Base-by-base conservation (phyloP, 2,113 vertebrate genomes). In the Equus quagga region DNA sequence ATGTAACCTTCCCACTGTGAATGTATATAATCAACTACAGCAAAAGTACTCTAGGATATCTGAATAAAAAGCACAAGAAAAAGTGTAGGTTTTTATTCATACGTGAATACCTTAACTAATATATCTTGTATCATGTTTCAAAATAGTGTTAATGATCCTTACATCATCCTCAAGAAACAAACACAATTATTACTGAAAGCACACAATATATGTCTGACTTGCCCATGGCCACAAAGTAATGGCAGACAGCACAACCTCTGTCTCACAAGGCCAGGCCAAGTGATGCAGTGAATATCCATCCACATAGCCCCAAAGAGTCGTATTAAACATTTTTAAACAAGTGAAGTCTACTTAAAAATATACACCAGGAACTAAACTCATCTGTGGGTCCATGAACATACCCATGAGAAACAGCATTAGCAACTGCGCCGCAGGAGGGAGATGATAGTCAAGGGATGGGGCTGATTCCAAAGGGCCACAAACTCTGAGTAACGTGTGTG, bases 31-130 rank as follows among this genome's bases (percentile, higher is more conserved):
- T 54, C 69, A 93, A 75, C 46, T 94, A 46, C 26, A 23, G 33
- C 15, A 93, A 54, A 95, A 95, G 3, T 46, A 91, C 8, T 75
- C 58, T 46, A 73, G 46, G 60, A 23, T 62, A 23, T 83, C 49
- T 93, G 60, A 33, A 62, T 11, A 83, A 92, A 76, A 86, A 92
- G n/a, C 17, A 58, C 8, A 89, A 65, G 54, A 95, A 73, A 91
- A 89, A n/a, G 1, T 56, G 76, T 28, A 56, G 24, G 3, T 0
- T 88, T 75, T 78, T 60, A 87, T 72, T 89, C 31, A 89, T 23
- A 73, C 41, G 13, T 83, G 92, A 80, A 95, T 65, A 56, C 28
- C 33, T 94, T 86, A 15, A 54, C 31, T 58, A 92, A 73, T 9
- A 24, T 44, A 75, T 91, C 24, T 65, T 65, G 2, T 46, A 70